A percentile compares a stretch with the other conserved stretches of the same genome.
Evolutionary conservation across 1,140 invertebrate genomes (phyloP).

Genomic region (Diplogasteroides magnus): DNA sequence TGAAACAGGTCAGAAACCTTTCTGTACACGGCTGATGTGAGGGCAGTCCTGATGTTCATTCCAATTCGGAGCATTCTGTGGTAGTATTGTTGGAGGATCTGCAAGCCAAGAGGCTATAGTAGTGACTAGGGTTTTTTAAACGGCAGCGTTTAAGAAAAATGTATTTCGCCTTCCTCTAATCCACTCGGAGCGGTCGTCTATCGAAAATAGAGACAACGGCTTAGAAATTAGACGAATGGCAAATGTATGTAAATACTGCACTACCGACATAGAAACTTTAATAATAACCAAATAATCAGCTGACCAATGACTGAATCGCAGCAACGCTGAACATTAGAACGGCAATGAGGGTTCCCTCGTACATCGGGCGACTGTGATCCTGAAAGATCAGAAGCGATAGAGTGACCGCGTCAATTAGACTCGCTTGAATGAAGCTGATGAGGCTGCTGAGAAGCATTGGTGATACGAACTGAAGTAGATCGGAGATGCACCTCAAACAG

Average conservation of each 20-base stretch:
- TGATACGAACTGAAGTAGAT: constrained; percentile 78
- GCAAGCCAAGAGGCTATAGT: no score
- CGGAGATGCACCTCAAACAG: constrained; percentile 67
- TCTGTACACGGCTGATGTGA: constrained; percentile 57
- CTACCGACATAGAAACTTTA: no score
- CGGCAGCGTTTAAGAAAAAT: no score
- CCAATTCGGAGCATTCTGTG: constrained; percentile 50
- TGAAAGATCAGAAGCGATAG: background rate
- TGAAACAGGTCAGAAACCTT: no score
- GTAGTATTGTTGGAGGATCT: constrained; percentile 54
- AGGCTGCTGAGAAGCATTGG: constrained; percentile 63
- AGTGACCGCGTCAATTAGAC: background rate
- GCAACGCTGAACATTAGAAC: constrained; percentile 42
- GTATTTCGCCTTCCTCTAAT: no score
- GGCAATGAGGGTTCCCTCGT: constrained; percentile 42
- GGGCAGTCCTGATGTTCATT: constrained; percentile 48
- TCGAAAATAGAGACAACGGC: no score
- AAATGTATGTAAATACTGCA: no score
- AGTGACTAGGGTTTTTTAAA: no score
- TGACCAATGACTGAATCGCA: constrained; percentile 43
- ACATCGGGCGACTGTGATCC: constrained; percentile 36
- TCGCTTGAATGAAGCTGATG: constrained; percentile 42
- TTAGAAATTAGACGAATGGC: no score
- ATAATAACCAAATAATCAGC: no score
- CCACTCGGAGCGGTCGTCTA: no score